Conservation (phyloP, 2,888 invertebrate genomes). For the Phania funesta region DNA sequence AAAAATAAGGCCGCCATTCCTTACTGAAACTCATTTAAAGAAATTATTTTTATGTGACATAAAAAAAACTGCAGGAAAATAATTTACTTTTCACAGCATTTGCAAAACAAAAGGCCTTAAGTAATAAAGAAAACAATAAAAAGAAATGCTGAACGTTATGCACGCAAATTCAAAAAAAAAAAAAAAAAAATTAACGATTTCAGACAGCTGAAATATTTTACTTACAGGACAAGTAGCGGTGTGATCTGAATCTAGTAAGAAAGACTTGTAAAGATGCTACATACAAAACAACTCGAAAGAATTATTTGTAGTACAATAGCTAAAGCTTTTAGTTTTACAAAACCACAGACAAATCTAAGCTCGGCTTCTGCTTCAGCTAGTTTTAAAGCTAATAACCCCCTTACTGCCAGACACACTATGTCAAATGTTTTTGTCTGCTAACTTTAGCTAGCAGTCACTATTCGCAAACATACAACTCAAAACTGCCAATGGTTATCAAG, state of each 20-base stretch:
- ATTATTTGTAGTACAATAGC: too few species aligned
- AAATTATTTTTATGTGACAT: constrained; percentile 1
- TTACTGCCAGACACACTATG: neutral
- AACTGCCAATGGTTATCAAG: neutral
- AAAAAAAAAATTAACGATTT: neutral
- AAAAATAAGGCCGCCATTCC: constrained; percentile 6
- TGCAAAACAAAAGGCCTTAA: neutral
- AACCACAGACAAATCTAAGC: neutral
- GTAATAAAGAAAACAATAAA: neutral
- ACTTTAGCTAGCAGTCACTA: neutral
- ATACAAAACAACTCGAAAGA: too few species aligned
- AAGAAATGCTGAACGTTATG: neutral
- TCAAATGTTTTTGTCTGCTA: neutral
- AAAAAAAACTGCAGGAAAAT: constrained; percentile 19
- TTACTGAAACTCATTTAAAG: neutral
- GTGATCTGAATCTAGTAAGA: neutral
- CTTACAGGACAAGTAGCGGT: neutral
- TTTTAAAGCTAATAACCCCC: neutral
- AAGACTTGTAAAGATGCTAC: neutral
- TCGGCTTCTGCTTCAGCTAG: neutral
- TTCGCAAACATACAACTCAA: neutral
- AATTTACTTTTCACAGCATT: neutral
- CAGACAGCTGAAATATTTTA: neutral
- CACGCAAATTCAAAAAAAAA: neutral
- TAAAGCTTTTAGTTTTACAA: too few species aligned